phyloP scores from a whole-genome alignment of 2,113 vertebrate genomes.

The Pungitius pungitius region DNA sequence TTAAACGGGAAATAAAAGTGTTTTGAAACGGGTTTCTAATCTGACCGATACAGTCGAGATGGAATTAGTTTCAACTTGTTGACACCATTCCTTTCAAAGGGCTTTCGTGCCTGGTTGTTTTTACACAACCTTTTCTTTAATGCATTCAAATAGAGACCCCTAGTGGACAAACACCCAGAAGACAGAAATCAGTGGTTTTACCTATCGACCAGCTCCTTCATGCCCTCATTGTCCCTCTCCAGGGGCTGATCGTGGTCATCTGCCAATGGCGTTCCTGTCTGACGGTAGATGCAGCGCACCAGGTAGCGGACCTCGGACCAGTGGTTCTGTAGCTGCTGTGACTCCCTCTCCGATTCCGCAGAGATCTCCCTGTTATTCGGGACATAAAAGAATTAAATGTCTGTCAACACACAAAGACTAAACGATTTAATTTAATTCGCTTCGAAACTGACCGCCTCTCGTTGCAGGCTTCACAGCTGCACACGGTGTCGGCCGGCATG shows the following conservation, averaged over 20 bases:
- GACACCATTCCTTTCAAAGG: conserved; percentile 13
- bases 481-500: conserved; percentile 84
- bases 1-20: conserved; percentile 18
- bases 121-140: neutral
- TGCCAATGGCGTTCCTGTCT: conserved; percentile 91
- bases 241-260: conserved; percentile 94
- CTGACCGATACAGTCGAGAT: neutral
- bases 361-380: conserved; percentile 86
- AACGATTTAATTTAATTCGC: neutral
- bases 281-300: conserved; percentile 96
- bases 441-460: conserved; percentile 86
- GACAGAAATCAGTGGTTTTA: conserved; percentile 50
- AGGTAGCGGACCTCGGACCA: conserved; percentile 97
- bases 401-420: neutral
- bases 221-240: conserved; percentile 92
- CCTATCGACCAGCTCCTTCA: conserved; percentile 97
- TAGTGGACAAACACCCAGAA: conserved; percentile 41
- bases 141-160: conserved; percentile 35
- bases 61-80: neutral
- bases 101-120: neutral
- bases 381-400: neutral
- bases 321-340: conserved; percentile 96
- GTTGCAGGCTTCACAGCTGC: conserved; percentile 93
- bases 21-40: neutral
- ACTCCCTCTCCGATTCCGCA: conserved; percentile 91